A percentile compares a stretch with the other conserved stretches of the same genome.
Evolutionary conservation across 2,797 vertebrate species (phyloP).

Genomic region (Halcyon smyrnensis): DNA sequence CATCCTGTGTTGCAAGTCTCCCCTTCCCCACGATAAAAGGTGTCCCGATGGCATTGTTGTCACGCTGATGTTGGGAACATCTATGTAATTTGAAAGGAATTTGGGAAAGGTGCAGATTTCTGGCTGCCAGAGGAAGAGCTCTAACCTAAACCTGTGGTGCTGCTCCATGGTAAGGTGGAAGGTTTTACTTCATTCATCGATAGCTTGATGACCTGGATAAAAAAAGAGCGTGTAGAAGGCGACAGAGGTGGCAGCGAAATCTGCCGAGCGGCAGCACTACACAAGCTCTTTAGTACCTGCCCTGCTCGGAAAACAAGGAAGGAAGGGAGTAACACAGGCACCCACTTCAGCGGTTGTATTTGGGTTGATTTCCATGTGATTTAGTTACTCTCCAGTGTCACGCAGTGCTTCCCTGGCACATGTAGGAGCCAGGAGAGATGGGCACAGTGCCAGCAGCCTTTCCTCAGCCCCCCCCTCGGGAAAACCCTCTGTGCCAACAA

Average conservation of each 20-base stretch:
- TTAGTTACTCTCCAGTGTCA: background rate
- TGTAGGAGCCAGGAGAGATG: background rate
- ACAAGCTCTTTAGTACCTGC: background rate
- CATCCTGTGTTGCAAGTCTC: conserved; percentile 28
- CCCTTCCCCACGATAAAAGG: background rate
- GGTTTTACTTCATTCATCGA: background rate
- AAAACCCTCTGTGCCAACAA: background rate
- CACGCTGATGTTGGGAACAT: background rate
- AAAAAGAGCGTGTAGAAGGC: background rate
- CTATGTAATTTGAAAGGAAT: background rate
- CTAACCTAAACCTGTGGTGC: background rate
- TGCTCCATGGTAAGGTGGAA: background rate
- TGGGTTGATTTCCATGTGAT: background rate
- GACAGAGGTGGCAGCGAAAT: background rate
- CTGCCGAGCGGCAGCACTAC: background rate
- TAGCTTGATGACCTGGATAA: background rate
- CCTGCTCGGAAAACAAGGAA: background rate
- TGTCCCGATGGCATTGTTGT: background rate
- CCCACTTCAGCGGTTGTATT: background rate
- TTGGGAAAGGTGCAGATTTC: background rate
- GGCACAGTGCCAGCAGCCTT: conserved; percentile 2
- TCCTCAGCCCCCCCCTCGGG: conserved; percentile 23
- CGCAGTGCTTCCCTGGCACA: background rate
- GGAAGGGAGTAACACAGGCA: background rate
- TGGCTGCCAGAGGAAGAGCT: background rate